Evolutionary conservation across 2,888 invertebrate genomes (phyloP), one percentile per base, ranked within the genome.

Genomic region (Trachelus iudaicus): DNA sequence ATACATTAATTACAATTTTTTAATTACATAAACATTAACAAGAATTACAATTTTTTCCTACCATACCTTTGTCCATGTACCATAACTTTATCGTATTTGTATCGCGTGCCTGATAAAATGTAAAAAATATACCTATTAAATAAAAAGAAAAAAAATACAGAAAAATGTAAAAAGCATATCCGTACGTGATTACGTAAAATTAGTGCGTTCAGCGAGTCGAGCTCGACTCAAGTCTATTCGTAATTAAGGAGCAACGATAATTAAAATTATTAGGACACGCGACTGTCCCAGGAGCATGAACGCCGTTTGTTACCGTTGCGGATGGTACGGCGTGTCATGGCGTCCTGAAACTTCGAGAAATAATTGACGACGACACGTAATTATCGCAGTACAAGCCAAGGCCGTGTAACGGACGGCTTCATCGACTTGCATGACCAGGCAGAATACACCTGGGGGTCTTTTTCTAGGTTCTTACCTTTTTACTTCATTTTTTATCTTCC

Each of bases 381-480:
- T 83, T 80, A 81, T 79, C 77, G 76, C 77, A 33, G 75, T 73
- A 31, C 68, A 33, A 34, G 74, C 34, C n/a, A 34, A 23, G 37
- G 69, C 68, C 78, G 76, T 77, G 80, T 82, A 83, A 83, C 82
- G 81, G 82, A 84, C 81, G 81, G 82, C 84, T 84, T 84, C 83
- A 84, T 84, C 81, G 83, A 81, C 75, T 78, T 76, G 79, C 82
- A 82, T 84, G 83, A 84, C 83, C 80, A 76, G 73, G 83, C 83
- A 79, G 77, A 84, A 84, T 80, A 74, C 35, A 77, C 71, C 71
- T 33, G 71, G 40, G 31, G 9, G 13, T 71, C 31, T 71, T 71
- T 34, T 31, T 34, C 31, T 71, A 31, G 31, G 69, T 69, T 76
- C 73, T 31, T 15, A n/a, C n/a, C 73, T 75, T 23, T 35, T 40